Percentiles rank a stretch among this genome's conserved stretches.
Evolutionary conservation across 1,140 invertebrate genomes (phyloP).

Genomic region (Argopecten irradians): DNA sequence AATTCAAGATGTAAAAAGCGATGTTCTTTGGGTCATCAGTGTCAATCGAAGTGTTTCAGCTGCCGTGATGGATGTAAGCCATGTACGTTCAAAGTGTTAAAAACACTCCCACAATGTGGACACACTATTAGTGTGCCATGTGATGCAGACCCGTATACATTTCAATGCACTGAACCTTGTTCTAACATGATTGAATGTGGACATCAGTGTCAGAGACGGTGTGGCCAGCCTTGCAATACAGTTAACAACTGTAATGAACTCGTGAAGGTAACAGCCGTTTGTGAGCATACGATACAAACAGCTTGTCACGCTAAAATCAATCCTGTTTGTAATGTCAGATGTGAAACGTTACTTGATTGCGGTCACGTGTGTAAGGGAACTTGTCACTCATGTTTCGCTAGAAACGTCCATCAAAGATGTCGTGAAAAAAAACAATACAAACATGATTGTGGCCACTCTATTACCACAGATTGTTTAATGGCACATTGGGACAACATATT

Average conservation of each 20-base stretch:
- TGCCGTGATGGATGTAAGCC: conserved; percentile 16
- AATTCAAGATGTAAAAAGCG: conserved; percentile 54
- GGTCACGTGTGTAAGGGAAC: conserved; percentile 53
- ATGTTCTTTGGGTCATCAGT: conserved; percentile 51
- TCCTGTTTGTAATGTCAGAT: conserved; percentile 27
- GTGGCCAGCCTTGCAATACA: conserved; percentile 30
- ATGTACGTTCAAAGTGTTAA: conserved; percentile 36
- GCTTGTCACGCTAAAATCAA: conserved; percentile 27
- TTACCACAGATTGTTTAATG: conserved; percentile 44
- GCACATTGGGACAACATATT: conserved; percentile 77
- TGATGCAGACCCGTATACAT: conserved; percentile 27
- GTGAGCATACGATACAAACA: conserved; percentile 29
- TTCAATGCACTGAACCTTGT: conserved; percentile 46
- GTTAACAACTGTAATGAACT: conserved; percentile 6
- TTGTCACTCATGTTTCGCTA: conserved; percentile 78
- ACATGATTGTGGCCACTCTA: conserved; percentile 71
- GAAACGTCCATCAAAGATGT: conserved; percentile 80
- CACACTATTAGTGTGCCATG: conserved; percentile 48
- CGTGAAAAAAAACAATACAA: conserved; percentile 56
- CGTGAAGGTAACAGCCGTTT: conserved; percentile 20
- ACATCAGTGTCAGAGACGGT: conserved; percentile 79
- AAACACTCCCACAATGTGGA: conserved; percentile 43
- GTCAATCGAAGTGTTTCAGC: conserved; percentile 43
- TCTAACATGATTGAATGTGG: conserved; percentile 55
- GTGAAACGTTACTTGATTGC: conserved; percentile 36